Evolutionary conservation across 2,888 invertebrate species (phyloP), one percentile per base, ranked within the genome.

Genomic region (Aricia artaxerxes): DNA sequence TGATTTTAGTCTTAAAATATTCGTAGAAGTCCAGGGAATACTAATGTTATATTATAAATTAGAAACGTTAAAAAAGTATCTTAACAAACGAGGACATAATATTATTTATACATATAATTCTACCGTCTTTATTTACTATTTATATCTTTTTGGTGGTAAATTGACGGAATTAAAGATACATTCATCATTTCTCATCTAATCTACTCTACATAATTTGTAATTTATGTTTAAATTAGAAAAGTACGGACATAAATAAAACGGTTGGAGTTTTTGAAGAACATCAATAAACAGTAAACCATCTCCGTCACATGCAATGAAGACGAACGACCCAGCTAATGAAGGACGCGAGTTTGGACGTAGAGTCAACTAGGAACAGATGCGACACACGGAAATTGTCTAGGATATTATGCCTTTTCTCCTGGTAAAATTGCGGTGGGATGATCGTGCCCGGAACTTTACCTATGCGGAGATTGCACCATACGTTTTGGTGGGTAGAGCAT

Each of bases 301-400:
- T 89, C 90, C 88, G 92, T 91, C 93, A 92, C 88, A 90, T 88
- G 88, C 90, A 92, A 93, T 93, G 93, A 93, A 93, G 93, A 93
- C 86, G 92, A 91, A 93, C 91, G 93, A 93, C 87, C 89, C 91
- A 84, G 82, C 88, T 92, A 92, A 93, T 92, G 90, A 92, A 92
- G 87, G 90, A 87, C 88, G 88, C 84, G 83, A 83, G 84, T 81
- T 83, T 77, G 78, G 57, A 1, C 88, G 88, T 83, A 88, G 89
- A 90, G 85, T 77, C n/a, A 69, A 78, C 69, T 79, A 73, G 57
- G 24, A 13, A 38, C 69, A 72, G 80, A 79, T 64, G 24, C 24
- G 57, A 35, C 57, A 72, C 61, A 7, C 0, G 49, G 9, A 49
- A 49, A 1, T 49, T 49, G 44, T 44, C 9, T 44, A 2, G 6